A percentile compares a stretch with the other conserved stretches of the same genome.
These are phyloP conservation scores for Chaetops frenatus DNA, from an alignment of 2,113 vertebrate species.

Conservation along the genomic window DNA sequence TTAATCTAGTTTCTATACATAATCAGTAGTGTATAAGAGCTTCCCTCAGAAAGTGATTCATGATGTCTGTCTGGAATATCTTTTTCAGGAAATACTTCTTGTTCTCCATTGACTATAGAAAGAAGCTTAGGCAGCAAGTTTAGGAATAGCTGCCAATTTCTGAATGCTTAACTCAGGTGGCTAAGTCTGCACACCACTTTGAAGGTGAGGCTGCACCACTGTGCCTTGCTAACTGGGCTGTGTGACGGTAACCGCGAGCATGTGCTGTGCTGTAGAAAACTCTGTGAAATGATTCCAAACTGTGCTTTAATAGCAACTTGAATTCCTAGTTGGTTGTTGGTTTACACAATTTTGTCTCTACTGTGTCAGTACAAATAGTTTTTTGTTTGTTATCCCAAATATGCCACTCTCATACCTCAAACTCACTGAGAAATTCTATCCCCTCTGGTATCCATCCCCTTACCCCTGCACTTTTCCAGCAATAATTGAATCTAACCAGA, in stretches of 20 bases:
- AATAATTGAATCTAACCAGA: not conserved
- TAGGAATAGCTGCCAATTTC: not conserved
- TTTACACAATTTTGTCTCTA: not conserved
- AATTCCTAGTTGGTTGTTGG: not conserved
- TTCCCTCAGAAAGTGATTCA: not conserved
- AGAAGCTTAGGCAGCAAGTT: not conserved
- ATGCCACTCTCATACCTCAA: not conserved
- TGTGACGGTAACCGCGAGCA: rapidly evolving
- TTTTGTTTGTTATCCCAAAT: not conserved
- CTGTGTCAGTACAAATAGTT: not conserved
- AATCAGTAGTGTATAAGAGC: not conserved
- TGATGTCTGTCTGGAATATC: not conserved
- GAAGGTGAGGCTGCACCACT: not conserved
- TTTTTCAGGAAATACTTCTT: not conserved
- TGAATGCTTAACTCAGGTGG: not conserved
- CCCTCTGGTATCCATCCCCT: not conserved
- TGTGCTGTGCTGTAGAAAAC: not conserved
- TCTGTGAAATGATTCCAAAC: not conserved
- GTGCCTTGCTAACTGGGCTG: not conserved
- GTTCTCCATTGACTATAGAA: not conserved
- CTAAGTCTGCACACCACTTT: not conserved
- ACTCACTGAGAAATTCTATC: not conserved
- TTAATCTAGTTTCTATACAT: not conserved
- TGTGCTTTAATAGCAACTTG: not conserved
- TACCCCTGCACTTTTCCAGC: not conserved